These are phyloP conservation scores for Microctonus hyperodae DNA, from an alignment of 2,888 invertebrate genomes.

Conservation along the genomic window DNA sequence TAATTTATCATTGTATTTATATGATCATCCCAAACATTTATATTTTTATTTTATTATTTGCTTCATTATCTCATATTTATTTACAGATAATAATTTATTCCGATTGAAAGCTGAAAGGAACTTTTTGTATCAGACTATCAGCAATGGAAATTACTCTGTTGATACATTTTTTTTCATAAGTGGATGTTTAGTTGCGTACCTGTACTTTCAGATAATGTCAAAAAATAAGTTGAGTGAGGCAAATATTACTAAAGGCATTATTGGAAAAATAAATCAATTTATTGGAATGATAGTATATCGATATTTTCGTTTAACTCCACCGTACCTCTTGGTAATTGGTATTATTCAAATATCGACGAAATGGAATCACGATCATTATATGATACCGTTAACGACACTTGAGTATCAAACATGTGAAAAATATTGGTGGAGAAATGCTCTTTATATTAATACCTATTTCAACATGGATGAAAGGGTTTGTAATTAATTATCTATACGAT, in stretches of 20 bases:
- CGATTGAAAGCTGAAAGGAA: conserved; percentile 61
- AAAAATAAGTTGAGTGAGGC: conserved; percentile 64
- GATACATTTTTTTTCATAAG: conserved; percentile 73
- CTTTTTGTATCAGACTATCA: conserved; percentile 65
- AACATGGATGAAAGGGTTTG: conserved; percentile 71
- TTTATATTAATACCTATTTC: conserved; percentile 83
- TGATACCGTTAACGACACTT: conserved; percentile 76
- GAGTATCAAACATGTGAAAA: conserved; percentile 77
- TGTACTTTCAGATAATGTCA: conserved; percentile 73
- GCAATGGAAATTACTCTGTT: conserved; percentile 68
- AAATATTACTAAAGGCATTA: conserved; percentile 61
- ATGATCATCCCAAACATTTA: too few relatives aligned
- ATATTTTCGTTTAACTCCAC: conserved; percentile 75
- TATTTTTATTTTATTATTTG: conserved; percentile 7
- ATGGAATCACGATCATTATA: conserved; percentile 75
- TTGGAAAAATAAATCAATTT: conserved; percentile 65
- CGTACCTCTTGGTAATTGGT: conserved; percentile 81
- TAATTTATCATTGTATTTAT: conserved; percentile 5
- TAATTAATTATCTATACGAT: conserved; percentile 19
- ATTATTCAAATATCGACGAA: conserved; percentile 76
- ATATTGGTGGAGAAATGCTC: conserved; percentile 86
- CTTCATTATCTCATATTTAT: conserved; percentile 11
- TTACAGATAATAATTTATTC: conserved; percentile 65
- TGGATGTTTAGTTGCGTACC: conserved; percentile 75
- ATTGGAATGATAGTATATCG: conserved; percentile 63